Evolutionary conservation across 2,888 invertebrate species (phyloP).

Genomic region (Drosophila picticornis): DNA sequence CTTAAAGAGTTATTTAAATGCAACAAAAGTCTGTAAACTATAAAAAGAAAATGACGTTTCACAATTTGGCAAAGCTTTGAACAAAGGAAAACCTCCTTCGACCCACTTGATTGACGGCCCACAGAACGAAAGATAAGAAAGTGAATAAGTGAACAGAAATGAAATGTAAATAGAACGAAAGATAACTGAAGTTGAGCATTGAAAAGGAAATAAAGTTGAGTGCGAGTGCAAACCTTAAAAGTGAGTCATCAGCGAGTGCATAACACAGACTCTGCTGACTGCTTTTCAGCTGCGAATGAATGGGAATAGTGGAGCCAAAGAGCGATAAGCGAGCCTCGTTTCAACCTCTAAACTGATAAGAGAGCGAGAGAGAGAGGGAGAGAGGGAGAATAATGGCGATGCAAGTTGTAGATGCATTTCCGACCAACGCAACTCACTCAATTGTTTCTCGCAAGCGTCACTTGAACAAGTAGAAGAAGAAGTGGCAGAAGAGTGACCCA

Average conservation of each 20-base stretch:
- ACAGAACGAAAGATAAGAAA: conserved; percentile 29
- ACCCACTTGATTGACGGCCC: conserved; percentile 34
- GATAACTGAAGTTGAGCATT: conserved; percentile 30
- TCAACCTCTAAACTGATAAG: conserved; percentile 28
- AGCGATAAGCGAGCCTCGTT: conserved; percentile 19
- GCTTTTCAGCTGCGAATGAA: background rate
- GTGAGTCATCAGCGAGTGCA: conserved; percentile 17
- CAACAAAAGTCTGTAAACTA: too few relatives aligned
- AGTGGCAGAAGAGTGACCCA: conserved; percentile 8
- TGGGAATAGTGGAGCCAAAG: background rate
- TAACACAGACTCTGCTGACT: background rate
- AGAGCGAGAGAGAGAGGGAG: background rate
- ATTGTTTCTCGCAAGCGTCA: background rate
- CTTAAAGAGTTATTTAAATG: too few relatives aligned
- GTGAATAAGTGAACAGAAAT: conserved; percentile 16
- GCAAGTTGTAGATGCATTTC: background rate
- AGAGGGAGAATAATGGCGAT: background rate
- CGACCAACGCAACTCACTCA: background rate
- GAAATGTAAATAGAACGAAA: conserved; percentile 24
- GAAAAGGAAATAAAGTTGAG: conserved; percentile 11
- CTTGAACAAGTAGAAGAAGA: background rate
- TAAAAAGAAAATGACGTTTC: background rate
- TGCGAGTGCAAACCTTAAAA: conserved; percentile 26
- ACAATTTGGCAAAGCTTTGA: conserved; percentile 39
- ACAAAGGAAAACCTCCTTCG: conserved; percentile 1